These are phyloP conservation scores for Ectemnius continuus DNA, from an alignment of 2,888 invertebrate species.

Conservation along the genomic window DNA sequence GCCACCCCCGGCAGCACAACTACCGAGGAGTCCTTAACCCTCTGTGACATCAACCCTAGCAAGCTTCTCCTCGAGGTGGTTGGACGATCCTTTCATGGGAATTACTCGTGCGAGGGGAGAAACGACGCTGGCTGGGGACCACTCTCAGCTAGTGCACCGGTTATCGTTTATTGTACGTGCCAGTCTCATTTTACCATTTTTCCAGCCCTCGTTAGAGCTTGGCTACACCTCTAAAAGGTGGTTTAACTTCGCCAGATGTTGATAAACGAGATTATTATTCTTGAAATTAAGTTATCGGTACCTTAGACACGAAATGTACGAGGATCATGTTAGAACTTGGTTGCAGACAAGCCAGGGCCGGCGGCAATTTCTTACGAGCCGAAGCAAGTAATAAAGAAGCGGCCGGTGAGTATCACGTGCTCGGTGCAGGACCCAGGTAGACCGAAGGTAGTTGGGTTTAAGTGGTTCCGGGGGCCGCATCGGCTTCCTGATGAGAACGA, in stretches of 20 bases:
- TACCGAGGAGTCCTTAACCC: conserved; percentile 77
- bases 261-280: too few relatives aligned
- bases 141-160: conserved; percentile 86
- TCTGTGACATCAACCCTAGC: conserved; percentile 92
- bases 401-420: conserved; percentile 90
- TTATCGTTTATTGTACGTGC: conserved; percentile 89
- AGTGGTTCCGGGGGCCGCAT: conserved; percentile 90
- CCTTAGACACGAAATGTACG: conserved; percentile 80
- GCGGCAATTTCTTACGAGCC: conserved; percentile 88
- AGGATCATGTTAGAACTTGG: conserved; percentile 51
- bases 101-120: conserved; percentile 94
- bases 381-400: conserved; percentile 88
- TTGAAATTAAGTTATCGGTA: too few relatives aligned
- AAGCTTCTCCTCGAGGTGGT: conserved; percentile 91
- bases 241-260: too few relatives aligned
- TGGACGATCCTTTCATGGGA: conserved; percentile 93
- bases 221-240: too few relatives aligned
- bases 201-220: too few relatives aligned
- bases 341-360: conserved; percentile 90
- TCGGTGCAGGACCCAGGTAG: conserved; percentile 90
- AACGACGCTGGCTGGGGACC: conserved; percentile 94
- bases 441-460: conserved; percentile 86
- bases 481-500: conserved; percentile 87
- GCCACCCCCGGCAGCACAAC: conserved; percentile 57
- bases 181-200: too few relatives aligned